These are phyloP conservation scores for Drepanosiphum platanoidis DNA, from an alignment of 2,888 invertebrate genomes.

Conservation along the genomic window DNA sequence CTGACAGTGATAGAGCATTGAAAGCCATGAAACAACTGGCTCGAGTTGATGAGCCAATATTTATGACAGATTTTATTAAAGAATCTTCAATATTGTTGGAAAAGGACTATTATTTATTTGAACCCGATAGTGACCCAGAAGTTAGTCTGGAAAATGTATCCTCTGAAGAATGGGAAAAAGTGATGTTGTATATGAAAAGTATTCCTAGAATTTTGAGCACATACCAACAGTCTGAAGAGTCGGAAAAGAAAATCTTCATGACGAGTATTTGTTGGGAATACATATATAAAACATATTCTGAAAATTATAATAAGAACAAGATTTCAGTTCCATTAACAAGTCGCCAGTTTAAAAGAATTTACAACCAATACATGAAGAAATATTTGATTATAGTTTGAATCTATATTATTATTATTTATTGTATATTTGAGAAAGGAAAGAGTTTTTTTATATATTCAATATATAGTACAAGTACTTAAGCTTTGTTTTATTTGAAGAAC, in stretches of 20 bases:
- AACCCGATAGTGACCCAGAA: conserved; percentile 18
- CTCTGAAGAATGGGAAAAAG: conserved; percentile 25
- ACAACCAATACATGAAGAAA: conserved; percentile 35
- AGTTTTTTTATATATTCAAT: not conserved
- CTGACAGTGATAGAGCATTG: conserved; percentile 3
- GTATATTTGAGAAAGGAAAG: not conserved
- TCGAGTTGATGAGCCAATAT: not conserved
- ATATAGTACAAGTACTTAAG: not conserved
- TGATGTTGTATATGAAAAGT: conserved; percentile 16
- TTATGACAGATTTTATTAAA: conserved; percentile 29
- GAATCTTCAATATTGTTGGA: conserved; percentile 34
- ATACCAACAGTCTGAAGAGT: not conserved
- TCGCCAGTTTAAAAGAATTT: conserved; percentile 40
- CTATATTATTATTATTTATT: not conserved
- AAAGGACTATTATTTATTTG: conserved; percentile 20
- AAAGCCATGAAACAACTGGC: conserved; percentile 2
- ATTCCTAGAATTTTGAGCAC: conserved; percentile 35
- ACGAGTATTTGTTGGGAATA: conserved; percentile 19
- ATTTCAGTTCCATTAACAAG: conserved; percentile 15
- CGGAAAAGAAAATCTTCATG: conserved; percentile 1
- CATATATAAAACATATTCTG: conserved; percentile 47
- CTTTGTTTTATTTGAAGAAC: not conserved
- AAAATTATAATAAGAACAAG: conserved; percentile 20
- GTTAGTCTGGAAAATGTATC: conserved; percentile 20
- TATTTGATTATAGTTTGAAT: conserved; percentile 29